Conservation (phyloP, 2,113 vertebrate species). For the Rhabdornis inornatus region DNA sequence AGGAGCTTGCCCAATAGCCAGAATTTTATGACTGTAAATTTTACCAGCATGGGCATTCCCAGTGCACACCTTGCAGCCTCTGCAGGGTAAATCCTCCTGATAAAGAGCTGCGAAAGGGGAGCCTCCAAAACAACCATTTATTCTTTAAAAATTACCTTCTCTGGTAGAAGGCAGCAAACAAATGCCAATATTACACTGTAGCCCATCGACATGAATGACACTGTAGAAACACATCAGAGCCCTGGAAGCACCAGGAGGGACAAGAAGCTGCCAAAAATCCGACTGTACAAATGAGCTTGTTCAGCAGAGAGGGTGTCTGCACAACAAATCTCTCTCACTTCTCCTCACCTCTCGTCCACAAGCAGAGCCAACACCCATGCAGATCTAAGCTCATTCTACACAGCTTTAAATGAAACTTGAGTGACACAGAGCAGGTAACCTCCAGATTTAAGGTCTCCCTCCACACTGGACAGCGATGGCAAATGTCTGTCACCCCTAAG, state of each 20-base stretch:
- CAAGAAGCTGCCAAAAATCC: background rate
- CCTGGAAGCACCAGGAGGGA: background rate
- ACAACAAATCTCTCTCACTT: background rate
- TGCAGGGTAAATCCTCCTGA: constrained; percentile 26
- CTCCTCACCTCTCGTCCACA: background rate
- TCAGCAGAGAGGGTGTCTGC: background rate
- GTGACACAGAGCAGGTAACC: background rate
- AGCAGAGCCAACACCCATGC: background rate
- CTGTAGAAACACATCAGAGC: background rate
- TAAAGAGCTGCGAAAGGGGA: background rate
- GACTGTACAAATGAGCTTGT: background rate
- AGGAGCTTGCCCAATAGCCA: constrained; percentile 57
- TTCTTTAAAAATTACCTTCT: background rate
- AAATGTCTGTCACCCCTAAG: rapidly evolving
- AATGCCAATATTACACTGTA: background rate
- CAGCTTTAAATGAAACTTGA: background rate
- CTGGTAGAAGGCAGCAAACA: background rate
- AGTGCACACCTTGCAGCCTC: background rate
- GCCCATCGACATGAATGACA: background rate
- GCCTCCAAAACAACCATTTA: background rate
- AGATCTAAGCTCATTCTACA: background rate
- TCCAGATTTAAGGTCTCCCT: background rate
- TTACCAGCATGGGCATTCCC: background rate
- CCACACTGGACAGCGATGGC: background rate
- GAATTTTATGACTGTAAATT: constrained; percentile 60